phyloP scores from a whole-genome alignment of 2,888 invertebrate genomes.

The Drosophila yooni region DNA sequence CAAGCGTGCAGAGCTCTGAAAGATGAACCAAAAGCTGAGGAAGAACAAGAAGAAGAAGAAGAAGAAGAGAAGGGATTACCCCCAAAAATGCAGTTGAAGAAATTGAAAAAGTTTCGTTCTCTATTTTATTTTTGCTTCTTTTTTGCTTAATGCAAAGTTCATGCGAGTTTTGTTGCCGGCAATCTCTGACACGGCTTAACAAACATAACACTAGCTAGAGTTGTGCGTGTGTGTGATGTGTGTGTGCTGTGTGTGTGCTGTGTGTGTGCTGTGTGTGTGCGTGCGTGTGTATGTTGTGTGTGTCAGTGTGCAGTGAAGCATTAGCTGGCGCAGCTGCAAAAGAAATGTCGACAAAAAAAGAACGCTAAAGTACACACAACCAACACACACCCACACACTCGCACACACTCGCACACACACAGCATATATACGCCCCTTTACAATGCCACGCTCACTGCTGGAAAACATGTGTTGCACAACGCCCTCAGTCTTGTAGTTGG shows the following conservation, averaged over 20 bases:
- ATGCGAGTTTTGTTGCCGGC: constrained; percentile 44
- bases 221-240: not conserved
- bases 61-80: not conserved
- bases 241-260: constrained; percentile 1
- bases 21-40: constrained; percentile 1
- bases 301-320: constrained; percentile 47
- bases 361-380: constrained; percentile 36
- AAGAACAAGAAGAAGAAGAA: not conserved
- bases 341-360: constrained; percentile 41
- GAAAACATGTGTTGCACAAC: constrained; percentile 76
- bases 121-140: constrained; percentile 17
- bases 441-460: constrained; percentile 52
- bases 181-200: constrained; percentile 17
- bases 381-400: constrained; percentile 24
- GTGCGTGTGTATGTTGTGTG: not conserved
- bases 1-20: constrained; percentile 33
- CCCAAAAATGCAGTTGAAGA: constrained; percentile 72
- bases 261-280: not conserved
- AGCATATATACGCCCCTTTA: constrained; percentile 7
- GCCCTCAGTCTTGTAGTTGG: constrained; percentile 50
- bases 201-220: constrained; percentile 4
- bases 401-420: constrained; percentile 18
- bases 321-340: constrained; percentile 41
- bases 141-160: constrained; percentile 56
- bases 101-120: constrained; percentile 73